These are phyloP conservation scores for Choloepus didactylus DNA, from an alignment of 2,797 vertebrate species.

Conservation along the genomic window DNA sequence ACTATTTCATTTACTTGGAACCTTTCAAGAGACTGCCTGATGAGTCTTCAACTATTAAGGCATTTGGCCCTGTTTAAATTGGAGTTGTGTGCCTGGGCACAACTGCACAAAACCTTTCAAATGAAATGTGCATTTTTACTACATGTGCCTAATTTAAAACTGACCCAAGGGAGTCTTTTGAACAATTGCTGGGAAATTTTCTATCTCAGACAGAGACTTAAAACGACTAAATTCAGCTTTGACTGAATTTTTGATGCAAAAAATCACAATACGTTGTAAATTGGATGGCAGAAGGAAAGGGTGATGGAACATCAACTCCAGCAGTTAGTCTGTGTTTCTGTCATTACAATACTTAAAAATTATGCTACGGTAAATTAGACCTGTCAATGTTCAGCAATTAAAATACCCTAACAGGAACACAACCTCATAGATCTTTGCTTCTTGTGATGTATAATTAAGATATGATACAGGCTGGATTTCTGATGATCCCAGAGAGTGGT, in stretches of 20 bases:
- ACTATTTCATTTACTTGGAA: conserved; percentile 47
- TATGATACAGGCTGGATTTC: neutral
- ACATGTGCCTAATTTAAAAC: conserved; percentile 50
- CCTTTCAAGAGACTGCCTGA: conserved; percentile 13
- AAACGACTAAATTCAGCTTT: conserved; percentile 40
- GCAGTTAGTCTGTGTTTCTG: neutral
- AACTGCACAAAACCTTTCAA: conserved; percentile 45
- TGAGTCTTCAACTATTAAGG: neutral
- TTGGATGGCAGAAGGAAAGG: neutral
- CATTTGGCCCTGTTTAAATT: conserved; percentile 22
- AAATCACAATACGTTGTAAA: conserved; percentile 54
- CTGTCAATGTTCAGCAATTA: neutral
- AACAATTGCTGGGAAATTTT: conserved; percentile 12
- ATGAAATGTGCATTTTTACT: conserved; percentile 55
- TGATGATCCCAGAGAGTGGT: neutral
- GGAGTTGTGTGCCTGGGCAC: conserved; percentile 16
- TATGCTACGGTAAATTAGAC: neutral
- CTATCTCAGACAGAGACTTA: neutral
- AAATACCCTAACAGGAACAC: neutral
- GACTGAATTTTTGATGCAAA: neutral
- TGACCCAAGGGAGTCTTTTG: conserved; percentile 44
- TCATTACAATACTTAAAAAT: neutral
- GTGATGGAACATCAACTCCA: neutral
- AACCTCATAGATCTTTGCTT: neutral
- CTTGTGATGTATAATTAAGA: neutral